Conservation (phyloP, 2,888 invertebrate species). For the Microplitis deprimator region DNA sequence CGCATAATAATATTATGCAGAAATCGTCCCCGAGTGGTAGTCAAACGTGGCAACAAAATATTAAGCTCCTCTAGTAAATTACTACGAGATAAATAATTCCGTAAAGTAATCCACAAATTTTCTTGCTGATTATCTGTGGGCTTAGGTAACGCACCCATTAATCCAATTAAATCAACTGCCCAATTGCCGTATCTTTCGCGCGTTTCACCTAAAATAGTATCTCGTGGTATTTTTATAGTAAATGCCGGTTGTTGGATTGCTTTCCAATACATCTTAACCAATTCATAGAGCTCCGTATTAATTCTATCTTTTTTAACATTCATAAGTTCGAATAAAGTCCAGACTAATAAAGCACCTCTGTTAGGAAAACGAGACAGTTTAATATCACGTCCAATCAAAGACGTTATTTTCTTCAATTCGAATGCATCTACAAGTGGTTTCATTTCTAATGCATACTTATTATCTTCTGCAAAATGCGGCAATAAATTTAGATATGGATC, state of each 20-base stretch:
- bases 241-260: constrained; percentile 40
- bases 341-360: constrained; percentile 47
- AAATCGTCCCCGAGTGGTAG: constrained; percentile 41
- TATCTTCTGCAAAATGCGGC: constrained; percentile 34
- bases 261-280: constrained; percentile 39
- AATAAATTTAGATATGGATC: constrained; percentile 49
- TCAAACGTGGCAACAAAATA: constrained; percentile 39
- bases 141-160: constrained; percentile 43
- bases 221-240: constrained; percentile 31
- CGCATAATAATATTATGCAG: constrained; percentile 44
- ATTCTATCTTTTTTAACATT: constrained; percentile 11
- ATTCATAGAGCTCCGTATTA: constrained; percentile 29
- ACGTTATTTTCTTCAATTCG: constrained; percentile 2
- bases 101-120: constrained; percentile 16
- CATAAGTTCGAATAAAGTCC: constrained; percentile 43
- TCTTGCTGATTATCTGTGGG: constrained; percentile 18
- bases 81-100: constrained; percentile 34
- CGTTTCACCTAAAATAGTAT: constrained; percentile 36
- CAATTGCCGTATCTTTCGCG: constrained; percentile 40
- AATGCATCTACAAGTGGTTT: constrained; percentile 42
- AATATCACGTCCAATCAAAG: constrained; percentile 45
- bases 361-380: constrained; percentile 46
- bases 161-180: constrained; percentile 44
- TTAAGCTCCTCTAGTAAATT: constrained; percentile 41
- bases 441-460: constrained; percentile 25